These are phyloP conservation scores for Murina feae DNA, from an alignment of 2,113 vertebrate species.

Conservation along the genomic window DNA sequence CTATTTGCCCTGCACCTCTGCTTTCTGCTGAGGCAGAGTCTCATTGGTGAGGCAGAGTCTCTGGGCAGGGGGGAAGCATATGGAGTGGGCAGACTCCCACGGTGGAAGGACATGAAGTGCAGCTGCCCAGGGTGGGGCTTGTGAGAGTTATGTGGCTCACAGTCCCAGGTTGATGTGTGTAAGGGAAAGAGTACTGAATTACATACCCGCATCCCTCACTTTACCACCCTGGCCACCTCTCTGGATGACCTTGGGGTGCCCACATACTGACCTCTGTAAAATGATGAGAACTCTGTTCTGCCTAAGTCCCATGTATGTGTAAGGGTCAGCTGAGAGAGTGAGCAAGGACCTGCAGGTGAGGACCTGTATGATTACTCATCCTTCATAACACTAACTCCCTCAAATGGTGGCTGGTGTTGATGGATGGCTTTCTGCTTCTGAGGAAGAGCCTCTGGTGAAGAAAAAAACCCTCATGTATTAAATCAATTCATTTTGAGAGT, in stretches of 20 bases:
- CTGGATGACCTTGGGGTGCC: neutral
- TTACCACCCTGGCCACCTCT: neutral
- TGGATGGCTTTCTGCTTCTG: neutral
- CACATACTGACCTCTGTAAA: neutral
- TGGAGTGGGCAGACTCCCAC: too few relatives aligned
- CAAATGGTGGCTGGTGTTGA: neutral
- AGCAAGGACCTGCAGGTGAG: accelerated
- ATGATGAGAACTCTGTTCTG: neutral
- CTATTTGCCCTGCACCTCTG: neutral
- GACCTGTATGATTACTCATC: neutral
- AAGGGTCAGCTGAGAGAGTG: accelerated
- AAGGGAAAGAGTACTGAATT: neutral
- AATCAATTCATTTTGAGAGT: neutral
- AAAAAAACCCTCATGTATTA: neutral
- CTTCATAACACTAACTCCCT: neutral
- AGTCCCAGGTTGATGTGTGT: neutral
- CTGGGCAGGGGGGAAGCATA: neutral
- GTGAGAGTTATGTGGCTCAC: neutral
- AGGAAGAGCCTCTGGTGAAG: neutral
- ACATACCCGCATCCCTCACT: too few relatives aligned
- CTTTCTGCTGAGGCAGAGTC: neutral
- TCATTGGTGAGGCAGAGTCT: neutral
- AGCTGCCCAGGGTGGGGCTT: accelerated
- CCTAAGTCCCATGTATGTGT: neutral
- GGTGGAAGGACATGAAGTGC: neutral